phyloP scores from a whole-genome alignment of 2,888 invertebrate genomes.

The Eledone cirrhosa region DNA sequence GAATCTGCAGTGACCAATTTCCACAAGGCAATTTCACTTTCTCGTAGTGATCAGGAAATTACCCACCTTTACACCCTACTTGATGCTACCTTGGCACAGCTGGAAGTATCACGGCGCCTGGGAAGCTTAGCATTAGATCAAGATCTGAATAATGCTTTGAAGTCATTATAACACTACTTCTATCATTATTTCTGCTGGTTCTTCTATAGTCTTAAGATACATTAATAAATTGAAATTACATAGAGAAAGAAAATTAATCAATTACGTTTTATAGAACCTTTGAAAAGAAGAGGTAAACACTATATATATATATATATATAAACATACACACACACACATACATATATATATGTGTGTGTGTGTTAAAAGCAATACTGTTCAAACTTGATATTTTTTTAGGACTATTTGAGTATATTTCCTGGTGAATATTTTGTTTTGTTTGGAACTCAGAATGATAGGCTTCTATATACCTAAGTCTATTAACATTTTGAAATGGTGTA shows the following conservation, averaged over 20 bases:
- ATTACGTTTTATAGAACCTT: no score
- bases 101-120: constrained; percentile 74
- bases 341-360: neutral
- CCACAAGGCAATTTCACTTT: constrained; percentile 85
- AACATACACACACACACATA: neutral
- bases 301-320: neutral
- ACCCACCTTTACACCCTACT: constrained; percentile 88
- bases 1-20: constrained; percentile 84
- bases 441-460: no score
- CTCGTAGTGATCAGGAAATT: constrained; percentile 88
- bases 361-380: no score
- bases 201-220: neutral
- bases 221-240: no score
- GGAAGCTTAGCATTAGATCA: constrained; percentile 64
- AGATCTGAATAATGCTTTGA: neutral
- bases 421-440: no score
- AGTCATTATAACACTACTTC: neutral
- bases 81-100: constrained; percentile 89
- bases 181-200: neutral
- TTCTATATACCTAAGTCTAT: no score
- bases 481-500: no score
- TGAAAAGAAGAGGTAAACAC: no score
- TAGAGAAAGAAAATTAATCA: no score
- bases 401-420: no score
- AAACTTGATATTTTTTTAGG: no score